Conservation (phyloP, 30 jellyfish, hydroid and myxozoan species). For the Morbakka virulenta region DNA sequence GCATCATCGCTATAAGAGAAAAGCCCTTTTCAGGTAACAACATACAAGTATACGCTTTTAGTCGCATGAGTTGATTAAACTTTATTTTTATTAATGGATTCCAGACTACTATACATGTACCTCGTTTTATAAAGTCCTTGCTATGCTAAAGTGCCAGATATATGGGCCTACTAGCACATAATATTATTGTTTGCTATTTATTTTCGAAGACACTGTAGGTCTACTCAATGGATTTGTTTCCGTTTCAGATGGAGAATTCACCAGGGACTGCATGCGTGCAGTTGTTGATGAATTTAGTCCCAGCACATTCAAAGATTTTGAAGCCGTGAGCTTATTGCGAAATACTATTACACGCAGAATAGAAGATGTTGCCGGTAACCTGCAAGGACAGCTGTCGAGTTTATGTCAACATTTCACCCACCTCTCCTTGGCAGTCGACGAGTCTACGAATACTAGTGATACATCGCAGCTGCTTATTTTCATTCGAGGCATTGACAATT, state of each 20-base stretch:
- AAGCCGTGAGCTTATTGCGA: not conserved
- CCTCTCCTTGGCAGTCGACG: slow-evolving; percentile 19
- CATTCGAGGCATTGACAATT: slow-evolving; percentile 5
- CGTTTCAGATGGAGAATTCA: not conserved
- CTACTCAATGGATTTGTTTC: not conserved
- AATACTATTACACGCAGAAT: slow-evolving; percentile 1
- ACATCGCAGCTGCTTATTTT: slow-evolving; percentile 20
- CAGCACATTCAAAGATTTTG: not conserved
- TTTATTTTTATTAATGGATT: not conserved
- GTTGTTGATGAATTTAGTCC: not conserved
- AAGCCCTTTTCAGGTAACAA: not conserved
- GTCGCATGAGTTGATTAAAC: not conserved
- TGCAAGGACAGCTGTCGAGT: slow-evolving; percentile 9
- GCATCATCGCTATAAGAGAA: too few relatives aligned
- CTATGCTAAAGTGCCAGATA: not conserved
- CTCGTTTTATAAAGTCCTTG: not conserved
- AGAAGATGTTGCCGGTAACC: slow-evolving; percentile 24
- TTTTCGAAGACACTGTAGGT: not conserved
- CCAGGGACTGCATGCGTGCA: slow-evolving; percentile 1
- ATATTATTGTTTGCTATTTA: not conserved
- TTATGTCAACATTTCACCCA: not conserved
- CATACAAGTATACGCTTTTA: not conserved
- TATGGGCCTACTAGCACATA: not conserved
- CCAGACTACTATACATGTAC: not conserved
- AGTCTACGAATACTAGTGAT: slow-evolving; percentile 9